Evolutionary conservation across 2,113 vertebrate species (phyloP).

Genomic region (Limnothrissa miodon): DNA sequence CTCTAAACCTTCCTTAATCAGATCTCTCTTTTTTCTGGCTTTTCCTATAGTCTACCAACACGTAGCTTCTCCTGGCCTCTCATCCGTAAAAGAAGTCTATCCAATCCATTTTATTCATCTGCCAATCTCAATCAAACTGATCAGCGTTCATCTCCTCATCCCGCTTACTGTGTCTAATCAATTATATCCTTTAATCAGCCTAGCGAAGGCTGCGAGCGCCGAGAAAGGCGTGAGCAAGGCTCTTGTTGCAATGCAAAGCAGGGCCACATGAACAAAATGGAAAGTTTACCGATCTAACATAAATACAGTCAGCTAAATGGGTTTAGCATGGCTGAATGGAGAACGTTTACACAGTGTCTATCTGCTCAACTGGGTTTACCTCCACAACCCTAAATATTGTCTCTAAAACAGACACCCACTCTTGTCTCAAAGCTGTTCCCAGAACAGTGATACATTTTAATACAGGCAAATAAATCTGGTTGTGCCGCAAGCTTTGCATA

Average conservation of each 20-base stretch:
- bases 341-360: not conserved
- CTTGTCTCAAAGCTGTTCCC: not conserved
- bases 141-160: slow-evolving; percentile 64
- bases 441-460: not conserved
- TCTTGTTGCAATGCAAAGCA: slow-evolving; percentile 33
- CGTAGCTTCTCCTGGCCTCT: slow-evolving; percentile 58
- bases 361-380: not conserved
- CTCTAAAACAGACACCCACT: not conserved
- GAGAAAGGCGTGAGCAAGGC: slow-evolving; percentile 48
- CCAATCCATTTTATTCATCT: slow-evolving; percentile 76
- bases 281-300: slow-evolving; percentile 41
- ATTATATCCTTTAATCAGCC: slow-evolving; percentile 73
- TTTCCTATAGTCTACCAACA: slow-evolving; percentile 32
- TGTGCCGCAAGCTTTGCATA: not conserved
- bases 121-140: slow-evolving; percentile 75
- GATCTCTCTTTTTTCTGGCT: slow-evolving; percentile 36
- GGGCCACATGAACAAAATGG: slow-evolving; percentile 32
- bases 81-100: slow-evolving; percentile 68
- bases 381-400: not conserved
- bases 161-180: slow-evolving; percentile 68
- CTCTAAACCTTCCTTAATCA: not conserved
- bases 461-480: not conserved
- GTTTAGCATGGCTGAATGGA: not conserved
- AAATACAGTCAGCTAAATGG: slow-evolving; percentile 18
- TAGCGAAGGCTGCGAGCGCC: slow-evolving; percentile 55